Evolutionary conservation across 2,113 vertebrate species (phyloP), one percentile per base, ranked within the genome.

Genomic region (Callipepla squamata): DNA sequence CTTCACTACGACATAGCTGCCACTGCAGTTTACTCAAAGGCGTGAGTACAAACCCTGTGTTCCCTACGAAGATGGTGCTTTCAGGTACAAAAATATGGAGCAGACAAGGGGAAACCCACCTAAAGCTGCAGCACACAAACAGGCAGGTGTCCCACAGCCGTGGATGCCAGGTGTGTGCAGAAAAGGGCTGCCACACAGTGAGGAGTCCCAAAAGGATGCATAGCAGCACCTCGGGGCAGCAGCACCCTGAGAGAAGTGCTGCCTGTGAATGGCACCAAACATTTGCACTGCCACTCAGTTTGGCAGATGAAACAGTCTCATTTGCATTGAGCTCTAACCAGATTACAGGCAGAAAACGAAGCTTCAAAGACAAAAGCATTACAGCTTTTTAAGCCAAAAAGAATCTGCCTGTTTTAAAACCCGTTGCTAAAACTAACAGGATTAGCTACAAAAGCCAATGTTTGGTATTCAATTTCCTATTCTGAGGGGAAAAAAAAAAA

Each of bases 361-460:
- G 80, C 78, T 62, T 32, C 58, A 89, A 92, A 96, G 92, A 95
- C 96, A 95, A 95, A 94, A 92, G 67, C 86, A 89, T 89, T 81
- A 69, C 48, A 92, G 92, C 44, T 94, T 87, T 84, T 69, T 62
- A 95, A 81, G 50, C 53, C 63, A 72, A 73, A 81, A 92, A 84
- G 69, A 85, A 89, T 84, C 77, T 72, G 77, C 73, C 69, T 36
- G 11, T 81, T 89, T 74, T 79, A 82, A 91, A 78, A 57, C 51
- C 72, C 76, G 28, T 34, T 70, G 76, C 85, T 85, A 77, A 57
- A 53, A 62, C 57, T 81, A 94, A 95, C 73, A 65, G 90, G 95
- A 96, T 94, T 90, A 92, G 69, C 92, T 88, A 72, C 76, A 92
- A 67, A 68, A 86, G 57, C 57, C 61, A 72, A 51, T 0, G 1